Evolutionary conservation across 2,888 invertebrate species (phyloP).

Genomic region (Hypolimnas misippus): DNA sequence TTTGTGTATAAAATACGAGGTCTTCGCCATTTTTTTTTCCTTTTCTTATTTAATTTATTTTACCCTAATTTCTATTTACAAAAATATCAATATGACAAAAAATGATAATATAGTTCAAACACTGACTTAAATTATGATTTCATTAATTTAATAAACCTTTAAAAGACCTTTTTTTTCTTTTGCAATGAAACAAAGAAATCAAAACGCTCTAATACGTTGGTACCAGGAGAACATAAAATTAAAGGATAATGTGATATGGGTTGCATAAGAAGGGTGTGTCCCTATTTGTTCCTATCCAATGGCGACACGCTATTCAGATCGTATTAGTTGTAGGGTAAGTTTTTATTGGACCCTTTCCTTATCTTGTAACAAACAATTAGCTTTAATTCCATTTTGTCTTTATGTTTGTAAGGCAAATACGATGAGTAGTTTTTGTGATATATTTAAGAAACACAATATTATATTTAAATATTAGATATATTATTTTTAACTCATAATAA

Average conservation of each 20-base stretch:
- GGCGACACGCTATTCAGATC: conserved; percentile 10
- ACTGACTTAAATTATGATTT: too few species aligned
- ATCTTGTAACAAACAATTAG: conserved; percentile 2
- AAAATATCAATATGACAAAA: too few species aligned
- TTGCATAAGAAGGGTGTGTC: conserved; percentile 22
- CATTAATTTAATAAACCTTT: too few species aligned
- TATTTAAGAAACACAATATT: background rate
- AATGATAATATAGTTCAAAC: too few species aligned
- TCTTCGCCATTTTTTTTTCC: too few species aligned
- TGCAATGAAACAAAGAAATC: conserved; percentile 18
- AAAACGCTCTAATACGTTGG: conserved; percentile 11
- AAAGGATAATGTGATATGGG: conserved; percentile 7
- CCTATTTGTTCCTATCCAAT: conserved; percentile 17
- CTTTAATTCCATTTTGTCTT: background rate
- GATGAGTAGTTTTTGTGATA: background rate
- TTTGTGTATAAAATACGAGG: too few species aligned
- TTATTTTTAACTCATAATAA: background rate
- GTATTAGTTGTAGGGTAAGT: conserved; percentile 14
- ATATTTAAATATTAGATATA: background rate
- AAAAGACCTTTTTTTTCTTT: too few species aligned
- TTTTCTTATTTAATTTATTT: too few species aligned
- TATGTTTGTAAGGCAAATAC: too few species aligned
- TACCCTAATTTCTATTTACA: too few species aligned
- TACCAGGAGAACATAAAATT: conserved; percentile 30
- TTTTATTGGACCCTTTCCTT: conserved; percentile 16